These are phyloP conservation scores for Cynopterus brachyotis DNA, from an alignment of 2,113 vertebrate species.

Conservation along the genomic window DNA sequence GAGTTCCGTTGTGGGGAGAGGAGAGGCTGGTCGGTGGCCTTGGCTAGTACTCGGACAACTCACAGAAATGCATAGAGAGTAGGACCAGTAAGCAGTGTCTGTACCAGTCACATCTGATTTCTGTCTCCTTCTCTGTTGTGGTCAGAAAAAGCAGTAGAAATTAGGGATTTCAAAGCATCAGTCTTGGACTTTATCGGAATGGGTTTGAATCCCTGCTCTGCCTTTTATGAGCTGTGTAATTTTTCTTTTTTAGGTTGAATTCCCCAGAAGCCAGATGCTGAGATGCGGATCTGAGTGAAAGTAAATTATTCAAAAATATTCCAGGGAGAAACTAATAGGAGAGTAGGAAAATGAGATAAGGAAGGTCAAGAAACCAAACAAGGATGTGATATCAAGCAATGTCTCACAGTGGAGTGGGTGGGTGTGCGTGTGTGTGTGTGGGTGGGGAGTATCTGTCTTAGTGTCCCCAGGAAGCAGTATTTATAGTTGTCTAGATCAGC, in stretches of 20 bases:
- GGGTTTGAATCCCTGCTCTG: background rate
- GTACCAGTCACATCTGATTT: background rate
- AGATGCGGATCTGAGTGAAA: background rate
- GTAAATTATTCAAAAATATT: background rate
- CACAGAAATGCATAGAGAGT: background rate
- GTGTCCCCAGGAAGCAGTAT: background rate
- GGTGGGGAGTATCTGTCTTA: background rate
- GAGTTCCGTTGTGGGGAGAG: background rate
- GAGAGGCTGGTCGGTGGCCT: background rate
- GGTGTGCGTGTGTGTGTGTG: no score
- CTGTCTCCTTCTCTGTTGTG: background rate
- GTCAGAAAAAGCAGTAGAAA: background rate
- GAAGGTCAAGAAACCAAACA: background rate
- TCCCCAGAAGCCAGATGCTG: background rate
- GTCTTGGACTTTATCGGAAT: background rate
- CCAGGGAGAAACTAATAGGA: background rate
- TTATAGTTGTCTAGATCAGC: background rate
- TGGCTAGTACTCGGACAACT: background rate
- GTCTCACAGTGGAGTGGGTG: background rate
- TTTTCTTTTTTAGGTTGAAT: background rate
- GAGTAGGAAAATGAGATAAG: background rate
- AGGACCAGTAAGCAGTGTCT: background rate
- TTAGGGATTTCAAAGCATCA: background rate
- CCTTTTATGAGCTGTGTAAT: background rate
- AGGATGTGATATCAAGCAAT: background rate